Conservation (phyloP, 35 echinoderm and acorn worm genomes). For the Holothuria glaberrima region DNA sequence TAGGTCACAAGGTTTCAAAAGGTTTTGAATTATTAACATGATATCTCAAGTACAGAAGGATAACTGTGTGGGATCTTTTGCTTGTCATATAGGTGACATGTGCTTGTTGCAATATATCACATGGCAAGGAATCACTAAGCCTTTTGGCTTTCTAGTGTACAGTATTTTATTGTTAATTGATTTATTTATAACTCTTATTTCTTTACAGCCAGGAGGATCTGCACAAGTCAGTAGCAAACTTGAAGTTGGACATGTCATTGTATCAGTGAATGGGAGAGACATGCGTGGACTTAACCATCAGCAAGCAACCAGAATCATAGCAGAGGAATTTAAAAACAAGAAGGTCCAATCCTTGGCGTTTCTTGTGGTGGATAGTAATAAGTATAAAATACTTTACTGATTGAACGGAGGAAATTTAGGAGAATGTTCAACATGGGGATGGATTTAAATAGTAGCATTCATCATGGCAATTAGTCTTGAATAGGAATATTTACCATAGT, state of each 20-base stretch:
- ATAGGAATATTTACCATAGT: too few relatives aligned
- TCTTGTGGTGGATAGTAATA: conserved; percentile 35
- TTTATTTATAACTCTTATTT: background rate
- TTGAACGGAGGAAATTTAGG: background rate
- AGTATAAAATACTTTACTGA: conserved; percentile 30
- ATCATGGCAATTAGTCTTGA: too few relatives aligned
- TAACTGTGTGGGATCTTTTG: too few relatives aligned
- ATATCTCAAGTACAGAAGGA: too few relatives aligned
- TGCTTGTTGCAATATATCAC: too few relatives aligned
- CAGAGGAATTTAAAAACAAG: conserved; percentile 73
- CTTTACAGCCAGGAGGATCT: conserved; percentile 80
- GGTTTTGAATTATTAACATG: too few relatives aligned
- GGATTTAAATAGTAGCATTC: too few relatives aligned
- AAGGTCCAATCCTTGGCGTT: conserved; percentile 2
- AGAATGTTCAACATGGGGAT: too few relatives aligned
- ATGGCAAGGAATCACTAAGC: too few relatives aligned
- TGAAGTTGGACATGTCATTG: conserved; percentile 86
- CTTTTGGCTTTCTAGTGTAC: too few relatives aligned
- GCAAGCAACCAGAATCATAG: conserved; percentile 85
- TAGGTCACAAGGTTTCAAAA: too few relatives aligned
- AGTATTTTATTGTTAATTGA: background rate
- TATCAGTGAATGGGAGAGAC: conserved; percentile 80
- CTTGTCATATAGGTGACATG: too few relatives aligned
- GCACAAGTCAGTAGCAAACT: conserved; percentile 85
- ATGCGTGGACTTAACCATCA: conserved; percentile 74